Percentiles rank a stretch among this genome's conserved stretches.
These are phyloP conservation scores for Pangasius krempfi DNA, from an alignment of 2,797 vertebrate genomes.

Conservation along the genomic window DNA sequence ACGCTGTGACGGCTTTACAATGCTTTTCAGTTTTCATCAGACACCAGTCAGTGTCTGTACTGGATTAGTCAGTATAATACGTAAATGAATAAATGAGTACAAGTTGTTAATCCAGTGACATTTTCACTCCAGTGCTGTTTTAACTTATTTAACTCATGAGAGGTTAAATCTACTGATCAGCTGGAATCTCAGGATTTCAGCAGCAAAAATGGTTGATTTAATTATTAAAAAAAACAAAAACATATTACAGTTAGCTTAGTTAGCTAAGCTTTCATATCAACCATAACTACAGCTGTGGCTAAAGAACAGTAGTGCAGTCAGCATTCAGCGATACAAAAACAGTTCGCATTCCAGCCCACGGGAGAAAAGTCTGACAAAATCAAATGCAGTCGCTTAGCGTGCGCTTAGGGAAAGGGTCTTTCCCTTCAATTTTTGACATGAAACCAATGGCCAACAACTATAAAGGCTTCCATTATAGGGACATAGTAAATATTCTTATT, in stretches of 20 bases:
- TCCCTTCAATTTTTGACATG: neutral
- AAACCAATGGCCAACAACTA: neutral
- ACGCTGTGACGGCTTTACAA: no score
- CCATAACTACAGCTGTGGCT: neutral
- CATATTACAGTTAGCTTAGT: neutral
- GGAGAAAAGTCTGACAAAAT: neutral
- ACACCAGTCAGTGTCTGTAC: neutral
- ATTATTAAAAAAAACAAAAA: neutral
- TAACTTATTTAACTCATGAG: neutral
- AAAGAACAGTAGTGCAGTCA: neutral
- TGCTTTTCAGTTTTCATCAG: neutral
- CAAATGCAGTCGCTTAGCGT: neutral
- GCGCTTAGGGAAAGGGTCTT: neutral
- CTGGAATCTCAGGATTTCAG: neutral
- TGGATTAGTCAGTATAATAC: neutral
- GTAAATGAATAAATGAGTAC: neutral
- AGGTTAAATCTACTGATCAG: neutral
- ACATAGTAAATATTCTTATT: neutral
- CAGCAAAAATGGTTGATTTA: no score
- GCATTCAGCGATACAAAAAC: neutral
- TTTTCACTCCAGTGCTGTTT: neutral
- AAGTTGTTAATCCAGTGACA: neutral
- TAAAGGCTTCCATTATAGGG: neutral
- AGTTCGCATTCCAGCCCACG: neutral
- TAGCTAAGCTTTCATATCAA: neutral